phyloP scores from a whole-genome alignment of 2,113 vertebrate species.

The Dolichotis patagonum region DNA sequence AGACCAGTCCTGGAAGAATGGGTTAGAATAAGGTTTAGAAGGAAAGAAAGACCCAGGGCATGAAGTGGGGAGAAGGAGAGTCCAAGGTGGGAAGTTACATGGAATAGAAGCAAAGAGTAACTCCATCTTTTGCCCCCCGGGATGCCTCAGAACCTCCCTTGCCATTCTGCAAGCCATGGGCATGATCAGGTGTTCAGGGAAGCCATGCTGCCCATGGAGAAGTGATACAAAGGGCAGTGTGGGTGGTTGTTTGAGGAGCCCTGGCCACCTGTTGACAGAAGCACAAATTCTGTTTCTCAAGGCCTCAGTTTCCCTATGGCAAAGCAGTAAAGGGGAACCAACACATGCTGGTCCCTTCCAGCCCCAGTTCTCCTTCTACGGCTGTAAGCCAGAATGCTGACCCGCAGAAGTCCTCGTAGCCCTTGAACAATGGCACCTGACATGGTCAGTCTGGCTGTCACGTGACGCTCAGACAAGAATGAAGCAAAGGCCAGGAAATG shows the following conservation, averaged over 20 bases:
- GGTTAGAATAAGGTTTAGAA: not conserved
- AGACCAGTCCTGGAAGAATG: not conserved
- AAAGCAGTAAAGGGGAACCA: not conserved
- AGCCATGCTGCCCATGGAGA: not conserved
- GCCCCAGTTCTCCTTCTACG: not conserved
- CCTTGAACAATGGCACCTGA: not conserved
- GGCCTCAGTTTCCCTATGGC: not conserved
- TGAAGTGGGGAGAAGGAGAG: not conserved
- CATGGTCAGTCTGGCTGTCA: not conserved
- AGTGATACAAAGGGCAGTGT: not conserved
- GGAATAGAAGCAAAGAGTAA: conserved; percentile 8
- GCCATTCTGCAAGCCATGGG: not conserved
- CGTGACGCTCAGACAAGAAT: not conserved
- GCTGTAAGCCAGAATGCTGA: not conserved
- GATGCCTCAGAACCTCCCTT: not conserved
- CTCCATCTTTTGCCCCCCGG: not conserved
- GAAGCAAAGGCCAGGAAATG: not conserved
- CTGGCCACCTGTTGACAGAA: not conserved
- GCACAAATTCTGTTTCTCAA: not conserved
- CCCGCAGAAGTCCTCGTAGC: not conserved
- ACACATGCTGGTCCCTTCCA: not conserved
- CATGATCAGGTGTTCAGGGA: not conserved
- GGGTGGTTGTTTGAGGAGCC: not conserved
- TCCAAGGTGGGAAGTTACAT: not conserved
- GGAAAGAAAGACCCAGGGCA: not conserved